phyloP scores from a whole-genome alignment of 2,113 vertebrate genomes.

The Polypterus senegalus region DNA sequence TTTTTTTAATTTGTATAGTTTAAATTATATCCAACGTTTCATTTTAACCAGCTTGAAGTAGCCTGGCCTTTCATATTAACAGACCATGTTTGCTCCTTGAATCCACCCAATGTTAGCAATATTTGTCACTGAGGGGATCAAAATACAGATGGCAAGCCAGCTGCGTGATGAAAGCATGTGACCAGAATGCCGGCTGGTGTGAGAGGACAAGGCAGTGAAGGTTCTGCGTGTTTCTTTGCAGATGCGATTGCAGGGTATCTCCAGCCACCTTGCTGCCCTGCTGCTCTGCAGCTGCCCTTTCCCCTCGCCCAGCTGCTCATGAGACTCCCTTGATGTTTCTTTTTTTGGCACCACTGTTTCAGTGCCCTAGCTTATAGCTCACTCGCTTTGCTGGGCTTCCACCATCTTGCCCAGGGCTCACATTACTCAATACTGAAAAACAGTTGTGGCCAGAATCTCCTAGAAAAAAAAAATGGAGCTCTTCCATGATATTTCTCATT shows the following conservation, averaged over 20 bases:
- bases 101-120: constrained; percentile 42
- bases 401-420: no score
- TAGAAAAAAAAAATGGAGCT: no score
- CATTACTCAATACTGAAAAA: no score
- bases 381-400: no score
- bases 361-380: no score
- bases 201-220: constrained; percentile 20
- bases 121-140: constrained; percentile 47
- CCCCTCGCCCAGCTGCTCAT: constrained; percentile 60
- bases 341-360: constrained; percentile 33
- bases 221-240: constrained; percentile 1
- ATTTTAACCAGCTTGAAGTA: constrained; percentile 24
- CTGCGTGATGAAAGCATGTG: constrained; percentile 50
- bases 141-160: constrained; percentile 53
- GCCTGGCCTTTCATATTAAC: constrained; percentile 41
- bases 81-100: constrained; percentile 47
- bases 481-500: no score
- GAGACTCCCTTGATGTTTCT: constrained; percentile 46
- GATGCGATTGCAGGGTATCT: constrained; percentile 35
- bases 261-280: constrained; percentile 41
- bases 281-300: constrained; percentile 60
- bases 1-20: no score
- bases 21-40: no score
- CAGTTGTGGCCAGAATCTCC: no score
- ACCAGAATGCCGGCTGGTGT: constrained; percentile 19